phyloP scores from a whole-genome alignment of 92 coral and sea anemone genomes.

The Parazoanthus darwini region DNA sequence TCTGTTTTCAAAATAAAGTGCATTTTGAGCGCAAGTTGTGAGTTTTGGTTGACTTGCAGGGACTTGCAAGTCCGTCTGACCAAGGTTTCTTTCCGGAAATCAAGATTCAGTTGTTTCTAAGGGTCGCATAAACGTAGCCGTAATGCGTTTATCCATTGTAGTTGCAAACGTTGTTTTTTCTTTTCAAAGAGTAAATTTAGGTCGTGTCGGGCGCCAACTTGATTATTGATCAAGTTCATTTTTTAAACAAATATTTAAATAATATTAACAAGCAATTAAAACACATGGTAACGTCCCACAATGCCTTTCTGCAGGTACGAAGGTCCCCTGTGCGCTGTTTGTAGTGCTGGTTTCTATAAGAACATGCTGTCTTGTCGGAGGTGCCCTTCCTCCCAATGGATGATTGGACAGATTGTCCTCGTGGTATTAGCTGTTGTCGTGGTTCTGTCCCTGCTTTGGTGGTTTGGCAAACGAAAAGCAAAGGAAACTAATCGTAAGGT shows the following conservation, averaged over 20 bases:
- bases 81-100: too few species aligned
- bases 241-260: background rate
- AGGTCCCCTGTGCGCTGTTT: conserved; percentile 24
- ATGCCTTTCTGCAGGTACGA: background rate
- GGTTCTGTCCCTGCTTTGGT: background rate
- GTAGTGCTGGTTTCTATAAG: conserved; percentile 31
- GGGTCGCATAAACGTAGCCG: too few species aligned
- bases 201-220: too few species aligned
- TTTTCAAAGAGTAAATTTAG: too few species aligned
- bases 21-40: too few species aligned
- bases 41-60: too few species aligned
- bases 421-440: background rate
- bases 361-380: conserved; percentile 7
- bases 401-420: conserved; percentile 7
- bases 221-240: background rate
- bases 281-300: background rate
- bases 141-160: too few species aligned
- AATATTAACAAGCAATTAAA: background rate
- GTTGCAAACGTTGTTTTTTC: too few species aligned
- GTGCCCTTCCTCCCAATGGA: conserved; percentile 24
- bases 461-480: background rate
- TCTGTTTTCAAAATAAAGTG: too few species aligned
- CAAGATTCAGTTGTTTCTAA: too few species aligned
- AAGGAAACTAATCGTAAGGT: background rate
- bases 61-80: too few species aligned